Evolutionary conservation across 2,797 vertebrate species (phyloP).

Genomic region (Saxicola maurus): DNA sequence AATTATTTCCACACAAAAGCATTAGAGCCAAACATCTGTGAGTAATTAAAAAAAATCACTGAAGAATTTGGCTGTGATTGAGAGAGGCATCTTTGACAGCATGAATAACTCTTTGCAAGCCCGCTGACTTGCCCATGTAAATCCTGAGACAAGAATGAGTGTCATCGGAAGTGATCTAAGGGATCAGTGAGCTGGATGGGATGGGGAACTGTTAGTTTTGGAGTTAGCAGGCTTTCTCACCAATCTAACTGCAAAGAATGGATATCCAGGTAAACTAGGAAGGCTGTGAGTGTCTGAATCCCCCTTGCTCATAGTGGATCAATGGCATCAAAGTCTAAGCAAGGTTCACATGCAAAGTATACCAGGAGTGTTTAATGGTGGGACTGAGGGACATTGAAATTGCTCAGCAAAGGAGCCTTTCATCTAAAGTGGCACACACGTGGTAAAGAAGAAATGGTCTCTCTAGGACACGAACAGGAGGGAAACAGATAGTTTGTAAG

Average conservation of each 20-base stretch:
- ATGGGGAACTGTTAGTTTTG: not conserved
- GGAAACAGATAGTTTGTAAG: not conserved
- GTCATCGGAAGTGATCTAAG: not conserved
- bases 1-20: slow-evolving; percentile 62
- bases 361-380: not conserved
- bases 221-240: not conserved
- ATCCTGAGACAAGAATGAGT: slow-evolving; percentile 12
- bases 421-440: not conserved
- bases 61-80: slow-evolving; percentile 43
- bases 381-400: not conserved
- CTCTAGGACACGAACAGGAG: not conserved
- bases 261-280: not conserved
- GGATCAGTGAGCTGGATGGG: not conserved
- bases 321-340: not conserved
- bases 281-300: not conserved
- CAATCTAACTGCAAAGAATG: not conserved
- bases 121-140: not conserved
- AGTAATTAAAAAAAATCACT: slow-evolving; percentile 58
- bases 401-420: not conserved
- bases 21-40: slow-evolving; percentile 65
- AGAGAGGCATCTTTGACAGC: slow-evolving; percentile 11
- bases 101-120: slow-evolving; percentile 11
- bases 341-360: not conserved
- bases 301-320: not conserved
- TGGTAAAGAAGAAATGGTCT: not conserved